Base-by-base conservation (phyloP, 2,113 vertebrate genomes). In the Dunckerocampus dactyliophorus region DNA sequence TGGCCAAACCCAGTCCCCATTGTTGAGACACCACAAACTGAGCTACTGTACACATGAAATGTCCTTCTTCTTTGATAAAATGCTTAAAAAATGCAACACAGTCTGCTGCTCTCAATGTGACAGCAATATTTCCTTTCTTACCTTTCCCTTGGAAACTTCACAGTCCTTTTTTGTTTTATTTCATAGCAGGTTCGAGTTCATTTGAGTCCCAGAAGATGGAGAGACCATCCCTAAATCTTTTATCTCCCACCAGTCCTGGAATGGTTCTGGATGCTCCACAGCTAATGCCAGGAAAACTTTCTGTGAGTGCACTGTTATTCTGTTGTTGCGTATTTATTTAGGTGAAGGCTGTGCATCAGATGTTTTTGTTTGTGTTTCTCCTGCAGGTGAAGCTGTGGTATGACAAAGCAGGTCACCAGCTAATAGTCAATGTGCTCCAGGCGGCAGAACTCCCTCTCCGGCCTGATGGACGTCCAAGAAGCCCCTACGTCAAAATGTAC, bases 171-270 rank as follows among this genome's bases (percentile, higher is more conserved):
- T 43, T 34, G 28, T 16, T 47, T 75, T 53, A 61, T 63, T 71
- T 77, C 54, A 47, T 65, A 92, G 86, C 90, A 97, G 95, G 96
- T 92, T 99, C 95, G 74, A 98, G 95, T 92, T 96, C 97, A 81
- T 99, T 98, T 90, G 97, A 99, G 89, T 99, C 95, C 86, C 97
- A 97, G 91, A 98, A 98, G 91, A 95, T 98, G 95, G 96, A 99
- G 83, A 91, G 95, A 67, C 96, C 96, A 56, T 94, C 95, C 73
- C 95, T 97, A 91, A 95, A 95, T 85, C 92, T 98, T 85, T 93
- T 96, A 87, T 97, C 96, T 89, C 96, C 97, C 2, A 95, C 95
- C 65, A 99, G 95, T 82, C 94, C 94, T 56, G 92, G 94, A 89
- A 92, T 94, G 70, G 92, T 95, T 52, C 92, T 91, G 81, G 95